These are phyloP conservation scores for Trichomalopsis sarcophagae DNA, from an alignment of 1,140 invertebrate species.

Conservation along the genomic window DNA sequence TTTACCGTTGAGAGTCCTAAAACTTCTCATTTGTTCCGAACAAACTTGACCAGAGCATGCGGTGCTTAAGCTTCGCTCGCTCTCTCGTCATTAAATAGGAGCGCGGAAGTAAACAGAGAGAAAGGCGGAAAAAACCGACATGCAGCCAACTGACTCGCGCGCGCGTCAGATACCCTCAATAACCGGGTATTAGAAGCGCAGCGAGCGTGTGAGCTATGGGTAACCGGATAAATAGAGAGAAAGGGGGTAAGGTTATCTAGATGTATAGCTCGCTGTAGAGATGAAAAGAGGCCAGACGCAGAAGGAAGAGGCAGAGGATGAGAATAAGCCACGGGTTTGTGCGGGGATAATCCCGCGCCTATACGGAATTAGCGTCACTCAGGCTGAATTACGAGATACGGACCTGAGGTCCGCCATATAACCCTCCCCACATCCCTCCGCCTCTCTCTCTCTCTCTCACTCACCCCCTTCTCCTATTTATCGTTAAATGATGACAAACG, in stretches of 20 bases:
- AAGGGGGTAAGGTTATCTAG: neutral
- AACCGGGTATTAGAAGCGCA: conserved; percentile 5
- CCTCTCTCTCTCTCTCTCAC: neutral
- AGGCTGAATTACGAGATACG: conserved; percentile 46
- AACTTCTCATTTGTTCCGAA: too few relatives aligned
- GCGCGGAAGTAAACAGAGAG: neutral
- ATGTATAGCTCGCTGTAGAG: neutral
- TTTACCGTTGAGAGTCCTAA: too few relatives aligned
- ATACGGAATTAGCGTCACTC: conserved; percentile 51
- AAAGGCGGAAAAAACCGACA: neutral
- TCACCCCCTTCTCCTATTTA: conserved; percentile 29
- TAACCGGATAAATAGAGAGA: conserved; percentile 11
- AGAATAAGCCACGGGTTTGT: conserved; percentile 45
- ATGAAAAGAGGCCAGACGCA: conserved; percentile 15
- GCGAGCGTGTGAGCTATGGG: neutral
- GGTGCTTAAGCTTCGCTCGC: too few relatives aligned
- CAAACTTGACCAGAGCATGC: too few relatives aligned
- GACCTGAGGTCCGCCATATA: conserved; percentile 11
- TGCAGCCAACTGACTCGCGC: neutral
- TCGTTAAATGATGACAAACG: conserved; percentile 50
- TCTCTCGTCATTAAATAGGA: neutral
- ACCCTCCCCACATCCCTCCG: neutral
- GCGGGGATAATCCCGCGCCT: conserved; percentile 46
- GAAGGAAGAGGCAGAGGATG: conserved; percentile 15
- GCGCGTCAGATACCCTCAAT: neutral